Evolutionary conservation across 2,113 vertebrate genomes (phyloP), one percentile per base, ranked within the genome.

Genomic region (Lethenteron camtschaticum): DNA sequence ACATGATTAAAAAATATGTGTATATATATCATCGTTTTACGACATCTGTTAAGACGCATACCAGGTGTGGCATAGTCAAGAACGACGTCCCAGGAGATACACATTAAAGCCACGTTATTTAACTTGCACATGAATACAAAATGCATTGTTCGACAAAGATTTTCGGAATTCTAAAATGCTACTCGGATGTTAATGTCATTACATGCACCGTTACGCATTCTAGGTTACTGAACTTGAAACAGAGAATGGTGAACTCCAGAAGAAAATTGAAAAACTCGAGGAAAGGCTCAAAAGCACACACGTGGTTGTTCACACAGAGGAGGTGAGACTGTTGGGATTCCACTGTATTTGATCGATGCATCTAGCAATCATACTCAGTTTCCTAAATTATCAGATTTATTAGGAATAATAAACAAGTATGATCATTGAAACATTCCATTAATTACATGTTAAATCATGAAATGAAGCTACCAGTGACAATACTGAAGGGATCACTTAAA

Each of bases 191-290:
- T 6, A 41, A 41, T 41, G 41, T 41, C 41, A 66, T 66, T n/a
- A 16, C 63, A 66, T 66, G 8, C 63, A 66, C 10, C 9, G 9
- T 66, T 66, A 59, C 18, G 11, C 75, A 77, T 79, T 79, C 63
- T 79, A 99, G 94, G 96, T 99, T 81, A 89, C 96, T 80, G 94
- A 96, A 74, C 79, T 99, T 77, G 90, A 96, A 84, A 85, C 83
- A 2, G 92, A 99, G 82, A 99, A 99, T 73, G 81, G 80, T 66
- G 89, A 96, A 73, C 78, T 99, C 70, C 96, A 90, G 84, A 85
- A 86, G 68, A 91, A 92, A 77, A 86, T 96, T n/a, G 89, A 87
- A 69, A 83, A 87, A 72, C 79, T 99, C 73, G 90, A 95, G 77
- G 87, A 86, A 68, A 90, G 89, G 74, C 77, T 96, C 79, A 87